A percentile compares a stretch with the other conserved stretches of the same genome.
These are phyloP conservation scores for Phengaris arion DNA, from an alignment of 2,888 invertebrate species.

Conservation along the genomic window DNA sequence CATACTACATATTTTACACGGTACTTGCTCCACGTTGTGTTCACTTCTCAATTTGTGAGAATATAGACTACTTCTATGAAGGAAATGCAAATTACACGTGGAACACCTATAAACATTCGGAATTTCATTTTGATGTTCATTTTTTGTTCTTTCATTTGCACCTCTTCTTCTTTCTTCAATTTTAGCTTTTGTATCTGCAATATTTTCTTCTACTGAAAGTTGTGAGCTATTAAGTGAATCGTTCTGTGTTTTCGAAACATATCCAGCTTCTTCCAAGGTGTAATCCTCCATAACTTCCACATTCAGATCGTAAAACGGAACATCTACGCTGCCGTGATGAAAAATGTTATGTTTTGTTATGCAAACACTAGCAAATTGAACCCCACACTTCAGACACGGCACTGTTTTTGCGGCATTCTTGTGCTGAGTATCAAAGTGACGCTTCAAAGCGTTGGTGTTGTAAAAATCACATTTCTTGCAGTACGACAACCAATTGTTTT, in stretches of 20 bases:
- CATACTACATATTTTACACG: constrained; percentile 8
- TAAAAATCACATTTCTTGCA: constrained; percentile 41
- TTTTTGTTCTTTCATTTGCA: not conserved
- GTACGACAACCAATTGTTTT: constrained; percentile 32
- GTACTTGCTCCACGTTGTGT: not conserved
- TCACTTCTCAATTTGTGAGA: not conserved
- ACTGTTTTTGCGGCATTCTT: not conserved
- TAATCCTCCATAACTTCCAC: constrained; percentile 17
- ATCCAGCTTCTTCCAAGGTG: not conserved
- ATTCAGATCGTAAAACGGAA: constrained; percentile 14
- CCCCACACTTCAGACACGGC: constrained; percentile 35
- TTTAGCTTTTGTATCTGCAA: not conserved
- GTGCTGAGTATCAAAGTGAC: constrained; percentile 16
- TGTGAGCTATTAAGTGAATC: not conserved
- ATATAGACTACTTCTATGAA: not conserved
- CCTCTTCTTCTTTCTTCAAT: not conserved
- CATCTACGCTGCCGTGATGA: constrained; percentile 33
- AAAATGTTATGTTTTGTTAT: constrained; percentile 31
- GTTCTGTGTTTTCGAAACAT: not conserved
- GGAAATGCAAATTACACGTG: constrained; percentile 30
- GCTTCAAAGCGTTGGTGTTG: constrained; percentile 26
- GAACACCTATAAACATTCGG: constrained; percentile 15
- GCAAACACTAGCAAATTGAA: constrained; percentile 33
- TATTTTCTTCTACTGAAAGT: not conserved
- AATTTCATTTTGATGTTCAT: not conserved